Percentiles rank a stretch among this genome's conserved stretches.
Conservation (phyloP, 2,888 invertebrate species). For the Sinelater perroti region DNA sequence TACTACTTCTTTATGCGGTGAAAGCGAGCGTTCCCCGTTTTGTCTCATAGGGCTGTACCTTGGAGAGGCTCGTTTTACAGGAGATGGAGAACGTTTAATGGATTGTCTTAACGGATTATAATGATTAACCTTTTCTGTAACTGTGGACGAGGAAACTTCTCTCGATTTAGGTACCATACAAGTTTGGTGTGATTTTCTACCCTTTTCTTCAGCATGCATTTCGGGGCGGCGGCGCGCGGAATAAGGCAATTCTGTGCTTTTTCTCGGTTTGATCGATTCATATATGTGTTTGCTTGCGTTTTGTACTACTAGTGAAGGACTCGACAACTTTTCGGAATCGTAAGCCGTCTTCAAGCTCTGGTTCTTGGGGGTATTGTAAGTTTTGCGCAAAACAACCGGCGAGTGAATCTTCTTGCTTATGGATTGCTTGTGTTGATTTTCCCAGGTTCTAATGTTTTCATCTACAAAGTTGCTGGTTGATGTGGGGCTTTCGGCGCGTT, state of each 20-base stretch:
- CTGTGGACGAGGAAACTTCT: conserved; percentile 10
- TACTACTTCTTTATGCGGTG: conserved; percentile 6
- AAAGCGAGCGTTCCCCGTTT: conserved; percentile 14
- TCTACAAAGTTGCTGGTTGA: conserved; percentile 1
- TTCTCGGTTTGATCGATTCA: background rate
- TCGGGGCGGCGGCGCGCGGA: conserved; percentile 2
- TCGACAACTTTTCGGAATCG: conserved; percentile 51
- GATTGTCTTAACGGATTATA: conserved; percentile 6
- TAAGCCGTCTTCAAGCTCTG: conserved; percentile 44
- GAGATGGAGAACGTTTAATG: conserved; percentile 9
- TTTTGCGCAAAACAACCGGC: conserved; percentile 48
- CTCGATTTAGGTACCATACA: background rate
- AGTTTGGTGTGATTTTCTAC: background rate
- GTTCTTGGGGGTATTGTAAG: conserved; percentile 38
- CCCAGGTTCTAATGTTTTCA: conserved; percentile 10
- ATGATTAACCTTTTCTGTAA: background rate
- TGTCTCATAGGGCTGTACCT: conserved; percentile 12
- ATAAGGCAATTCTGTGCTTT: background rate
- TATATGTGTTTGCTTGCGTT: conserved; percentile 14
- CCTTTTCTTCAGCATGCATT: background rate
- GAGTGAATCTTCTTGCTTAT: conserved; percentile 42
- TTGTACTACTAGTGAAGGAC: conserved; percentile 52
- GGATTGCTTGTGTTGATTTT: conserved; percentile 23
- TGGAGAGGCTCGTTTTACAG: background rate
- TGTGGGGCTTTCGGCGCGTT: background rate